Conservation (phyloP, 2,888 invertebrate genomes). For the Himalopsyche tibetana region DNA sequence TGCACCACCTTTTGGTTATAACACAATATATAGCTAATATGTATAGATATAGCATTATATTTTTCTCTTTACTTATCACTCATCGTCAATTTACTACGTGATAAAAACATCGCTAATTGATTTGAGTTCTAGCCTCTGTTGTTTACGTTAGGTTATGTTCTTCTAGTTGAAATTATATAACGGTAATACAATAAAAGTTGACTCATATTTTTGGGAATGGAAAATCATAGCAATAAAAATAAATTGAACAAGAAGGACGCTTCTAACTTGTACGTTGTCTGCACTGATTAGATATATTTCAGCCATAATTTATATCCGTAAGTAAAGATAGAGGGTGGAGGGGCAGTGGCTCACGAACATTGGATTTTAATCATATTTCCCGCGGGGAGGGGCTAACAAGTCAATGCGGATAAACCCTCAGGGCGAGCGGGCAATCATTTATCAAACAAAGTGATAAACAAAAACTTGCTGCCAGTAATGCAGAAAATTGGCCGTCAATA, state of each 20-base stretch:
- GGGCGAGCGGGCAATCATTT: slow-evolving; percentile 47
- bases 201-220: not conserved
- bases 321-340: slow-evolving; percentile 61
- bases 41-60: no score
- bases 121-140: no score
- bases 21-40: no score
- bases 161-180: not conserved
- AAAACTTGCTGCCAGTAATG: slow-evolving; percentile 43
- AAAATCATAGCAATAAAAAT: slow-evolving; percentile 22
- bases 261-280: slow-evolving; percentile 41
- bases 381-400: slow-evolving; percentile 51
- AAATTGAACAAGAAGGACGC: slow-evolving; percentile 27
- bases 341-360: slow-evolving; percentile 62
- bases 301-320: slow-evolving; percentile 65
- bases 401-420: slow-evolving; percentile 60
- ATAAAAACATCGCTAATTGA: no score
- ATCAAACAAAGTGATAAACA: slow-evolving; percentile 49
- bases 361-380: slow-evolving; percentile 66
- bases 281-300: slow-evolving; percentile 65
- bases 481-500: slow-evolving; percentile 29
- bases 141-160: no score
- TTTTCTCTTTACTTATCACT: no score
- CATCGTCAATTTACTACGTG: no score
- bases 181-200: not conserved
- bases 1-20: no score